Evolutionary conservation across 2,888 invertebrate species (phyloP), one percentile per base, ranked within the genome.

Genomic region (Lysandra coridon): DNA sequence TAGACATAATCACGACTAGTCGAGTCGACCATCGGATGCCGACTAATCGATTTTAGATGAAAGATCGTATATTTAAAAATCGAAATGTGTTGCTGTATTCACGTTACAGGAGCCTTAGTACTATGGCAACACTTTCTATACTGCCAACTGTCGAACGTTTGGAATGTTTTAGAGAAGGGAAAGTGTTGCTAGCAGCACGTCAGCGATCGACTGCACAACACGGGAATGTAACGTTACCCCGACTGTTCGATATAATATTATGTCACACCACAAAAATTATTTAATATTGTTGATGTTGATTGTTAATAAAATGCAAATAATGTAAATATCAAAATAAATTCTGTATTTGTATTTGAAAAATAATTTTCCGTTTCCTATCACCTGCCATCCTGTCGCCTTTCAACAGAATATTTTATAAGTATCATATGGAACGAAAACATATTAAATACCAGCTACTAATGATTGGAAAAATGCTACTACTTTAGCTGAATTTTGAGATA

Each of bases 281-380:
- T 95, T 94, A 96, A 96, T 96, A 96, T 94, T 96, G 96, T 96
- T 96, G 96, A 96, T 96, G 96, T 96, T 96, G 95, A 96, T 96
- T 96, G 96, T 96, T 96, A 96, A 96, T 95, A 96, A 96, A 96
- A 96, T 96, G 96, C 96, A 96, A 95, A 96, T 96, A 96, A 95
- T 96, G 96, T 96, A 96, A 95, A 96, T 96, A 96, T 93, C 95
- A 94, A 95, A 95, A 95, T 95, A 95, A 96, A 96, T 95, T 95
- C 96, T 96, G 96, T 96, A 95, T 96, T 96, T 96, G 96, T 96
- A 95, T 96, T 96, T 96, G 95, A 95, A 90, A 33, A 78, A 37
- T 78, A 74, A 40, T 78, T 78, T 80, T 62, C 37, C 49, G 17
- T 76, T 62, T 30, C 49, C 17, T 78, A 62, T 44, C 7, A 1